These are phyloP conservation scores for Melanotaenia pygmaea DNA, from an alignment of 2,797 vertebrate genomes.

Conservation along the genomic window DNA sequence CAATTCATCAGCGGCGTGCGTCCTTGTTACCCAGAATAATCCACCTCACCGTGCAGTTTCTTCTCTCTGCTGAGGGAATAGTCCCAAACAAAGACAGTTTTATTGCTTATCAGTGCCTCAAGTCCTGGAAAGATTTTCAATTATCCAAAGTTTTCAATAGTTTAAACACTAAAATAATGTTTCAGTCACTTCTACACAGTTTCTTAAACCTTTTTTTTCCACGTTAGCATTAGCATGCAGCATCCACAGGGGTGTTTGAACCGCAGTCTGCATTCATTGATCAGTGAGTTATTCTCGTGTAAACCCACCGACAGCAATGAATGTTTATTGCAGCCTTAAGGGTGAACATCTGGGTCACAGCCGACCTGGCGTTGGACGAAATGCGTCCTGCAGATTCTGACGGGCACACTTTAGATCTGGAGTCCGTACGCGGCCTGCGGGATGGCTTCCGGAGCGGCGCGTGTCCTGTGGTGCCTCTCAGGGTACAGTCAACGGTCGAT, in stretches of 20 bases:
- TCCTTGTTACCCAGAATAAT: not conserved
- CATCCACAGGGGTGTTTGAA: slow-evolving; percentile 77
- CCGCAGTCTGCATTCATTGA: slow-evolving; percentile 99
- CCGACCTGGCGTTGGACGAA: not conserved
- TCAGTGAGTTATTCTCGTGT: slow-evolving; percentile 92
- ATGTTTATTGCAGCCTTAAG: slow-evolving; percentile 99
- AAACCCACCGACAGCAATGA: slow-evolving; percentile 99
- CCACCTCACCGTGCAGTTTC: not conserved
- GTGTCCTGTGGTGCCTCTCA: slow-evolving; percentile 75
- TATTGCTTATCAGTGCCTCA: too few relatives aligned
- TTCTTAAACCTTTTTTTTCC: not conserved
- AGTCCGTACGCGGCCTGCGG: not conserved
- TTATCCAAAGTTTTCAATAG: not conserved
- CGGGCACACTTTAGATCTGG: not conserved
- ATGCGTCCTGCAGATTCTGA: too few relatives aligned
- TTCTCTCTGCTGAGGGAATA: not conserved
- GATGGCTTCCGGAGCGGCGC: not conserved
- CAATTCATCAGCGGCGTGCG: not conserved
- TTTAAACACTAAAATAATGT: not conserved
- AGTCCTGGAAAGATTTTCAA: not conserved
- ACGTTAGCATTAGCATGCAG: not conserved
- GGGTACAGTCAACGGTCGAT: slow-evolving; percentile 99
- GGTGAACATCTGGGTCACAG: slow-evolving; percentile 8
- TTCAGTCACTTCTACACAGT: too few relatives aligned
- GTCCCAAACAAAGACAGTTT: not conserved